Evolutionary conservation across 2,888 invertebrate genomes (phyloP).

Genomic region (Galeruca laticollis): DNA sequence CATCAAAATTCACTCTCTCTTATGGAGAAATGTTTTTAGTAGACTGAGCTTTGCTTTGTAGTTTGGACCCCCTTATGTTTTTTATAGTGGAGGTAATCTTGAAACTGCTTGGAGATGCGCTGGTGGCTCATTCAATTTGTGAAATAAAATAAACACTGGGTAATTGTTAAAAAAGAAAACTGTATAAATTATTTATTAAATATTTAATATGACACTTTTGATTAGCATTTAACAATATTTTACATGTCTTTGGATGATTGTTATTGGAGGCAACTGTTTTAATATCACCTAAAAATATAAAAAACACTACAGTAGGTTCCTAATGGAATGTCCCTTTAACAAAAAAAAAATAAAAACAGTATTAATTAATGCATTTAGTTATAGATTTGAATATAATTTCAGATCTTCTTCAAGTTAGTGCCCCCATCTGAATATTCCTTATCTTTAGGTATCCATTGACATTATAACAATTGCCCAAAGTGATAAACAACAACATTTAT

Average conservation of each 20-base stretch:
- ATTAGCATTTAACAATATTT: constrained; percentile 47
- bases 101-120: too few species aligned
- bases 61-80: too few species aligned
- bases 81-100: too few species aligned
- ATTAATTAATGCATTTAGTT: too few species aligned
- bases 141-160: neutral
- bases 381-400: too few species aligned
- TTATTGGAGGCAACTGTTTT: constrained; percentile 27
- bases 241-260: constrained; percentile 46
- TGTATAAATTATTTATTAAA: neutral
- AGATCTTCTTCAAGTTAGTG: too few species aligned
- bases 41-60: too few species aligned
- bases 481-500: neutral
- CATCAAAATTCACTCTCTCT: too few species aligned
- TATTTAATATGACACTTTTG: constrained; percentile 47
- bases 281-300: constrained; percentile 3
- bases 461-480: constrained; percentile 7
- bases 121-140: too few species aligned
- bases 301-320: neutral
- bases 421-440: too few species aligned
- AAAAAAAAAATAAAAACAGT: too few species aligned
- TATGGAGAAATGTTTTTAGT: too few species aligned
- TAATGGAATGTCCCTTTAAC: neutral
- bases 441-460: neutral
- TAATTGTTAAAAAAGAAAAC: neutral